A percentile compares a stretch with the other conserved stretches of the same genome.
phyloP scores from a whole-genome alignment of 2,113 vertebrate species.

The Otis tarda region DNA sequence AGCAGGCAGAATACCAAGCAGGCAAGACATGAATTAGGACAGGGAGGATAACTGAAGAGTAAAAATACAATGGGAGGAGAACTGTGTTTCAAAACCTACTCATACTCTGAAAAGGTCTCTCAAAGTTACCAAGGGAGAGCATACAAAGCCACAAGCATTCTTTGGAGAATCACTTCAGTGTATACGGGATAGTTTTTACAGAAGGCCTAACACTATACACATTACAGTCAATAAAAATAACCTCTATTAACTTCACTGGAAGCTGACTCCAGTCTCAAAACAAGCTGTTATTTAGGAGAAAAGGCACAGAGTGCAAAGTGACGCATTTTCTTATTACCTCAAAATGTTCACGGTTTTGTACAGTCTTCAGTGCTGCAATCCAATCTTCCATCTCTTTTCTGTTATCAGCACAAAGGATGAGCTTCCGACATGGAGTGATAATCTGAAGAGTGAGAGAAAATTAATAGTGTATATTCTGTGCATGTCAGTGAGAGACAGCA shows the following conservation, averaged over 20 bases:
- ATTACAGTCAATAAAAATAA: neutral
- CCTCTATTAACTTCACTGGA: neutral
- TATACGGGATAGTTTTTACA: neutral
- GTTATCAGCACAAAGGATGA: slow-evolving; percentile 95
- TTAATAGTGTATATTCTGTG: neutral
- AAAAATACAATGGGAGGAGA: neutral
- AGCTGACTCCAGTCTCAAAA: neutral
- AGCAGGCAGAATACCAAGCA: neutral
- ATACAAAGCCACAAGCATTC: neutral
- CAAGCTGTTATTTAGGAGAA: neutral
- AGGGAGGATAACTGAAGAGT: neutral
- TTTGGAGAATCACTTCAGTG: neutral
- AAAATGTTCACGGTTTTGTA: slow-evolving; percentile 92
- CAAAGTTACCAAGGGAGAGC: neutral
- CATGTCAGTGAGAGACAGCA: neutral
- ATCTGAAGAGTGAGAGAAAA: slow-evolving; percentile 76
- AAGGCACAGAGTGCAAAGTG: neutral
- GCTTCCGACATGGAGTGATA: slow-evolving; percentile 93
- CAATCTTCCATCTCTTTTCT: slow-evolving; percentile 99
- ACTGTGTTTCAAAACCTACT: neutral
- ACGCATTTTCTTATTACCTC: slow-evolving; percentile 77
- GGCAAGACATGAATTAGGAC: neutral
- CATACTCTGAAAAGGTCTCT: neutral
- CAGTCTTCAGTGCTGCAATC: slow-evolving; percentile 91
- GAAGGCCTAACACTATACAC: neutral